A percentile compares a stretch with the other conserved stretches of the same genome.
phyloP scores from a whole-genome alignment of 2,113 vertebrate genomes.

The Bucco capensis region DNA sequence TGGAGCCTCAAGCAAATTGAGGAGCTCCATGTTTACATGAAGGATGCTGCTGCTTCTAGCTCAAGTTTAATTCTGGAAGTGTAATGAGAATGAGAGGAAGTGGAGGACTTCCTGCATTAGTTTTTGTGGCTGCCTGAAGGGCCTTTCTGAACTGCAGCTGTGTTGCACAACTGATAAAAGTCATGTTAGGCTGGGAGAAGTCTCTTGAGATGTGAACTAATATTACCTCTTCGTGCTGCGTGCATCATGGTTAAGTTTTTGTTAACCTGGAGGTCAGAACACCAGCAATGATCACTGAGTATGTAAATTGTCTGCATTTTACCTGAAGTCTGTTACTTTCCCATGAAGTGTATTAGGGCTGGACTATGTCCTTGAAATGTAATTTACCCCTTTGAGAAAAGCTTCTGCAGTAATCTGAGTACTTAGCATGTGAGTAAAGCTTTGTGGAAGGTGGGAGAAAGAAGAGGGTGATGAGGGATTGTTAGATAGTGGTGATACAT shows the following conservation, averaged over 20 bases:
- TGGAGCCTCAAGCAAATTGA: background rate
- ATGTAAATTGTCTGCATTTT: background rate
- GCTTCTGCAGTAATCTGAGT: background rate
- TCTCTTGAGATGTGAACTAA: background rate
- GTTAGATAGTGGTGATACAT: background rate
- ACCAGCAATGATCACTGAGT: background rate
- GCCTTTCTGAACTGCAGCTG: background rate
- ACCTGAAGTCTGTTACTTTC: background rate
- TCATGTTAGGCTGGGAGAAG: background rate
- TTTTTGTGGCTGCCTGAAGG: slow-evolving; percentile 36
- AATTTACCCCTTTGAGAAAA: background rate
- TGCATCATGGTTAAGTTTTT: background rate
- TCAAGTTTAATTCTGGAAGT: slow-evolving; percentile 13
- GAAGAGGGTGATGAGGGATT: background rate
- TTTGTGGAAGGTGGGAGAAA: background rate
- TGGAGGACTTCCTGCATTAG: slow-evolving; percentile 65
- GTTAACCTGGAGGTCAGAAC: background rate
- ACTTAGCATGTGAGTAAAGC: background rate
- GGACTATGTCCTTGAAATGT: background rate
- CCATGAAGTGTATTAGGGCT: background rate
- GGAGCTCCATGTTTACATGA: background rate
- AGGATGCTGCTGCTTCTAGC: background rate
- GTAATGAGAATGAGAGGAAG: slow-evolving; percentile 48
- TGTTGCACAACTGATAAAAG: slow-evolving; percentile 3
- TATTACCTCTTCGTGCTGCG: background rate